Evolutionary conservation across 1,140 invertebrate genomes (phyloP).

Genomic region (Bradysia coprophila): DNA sequence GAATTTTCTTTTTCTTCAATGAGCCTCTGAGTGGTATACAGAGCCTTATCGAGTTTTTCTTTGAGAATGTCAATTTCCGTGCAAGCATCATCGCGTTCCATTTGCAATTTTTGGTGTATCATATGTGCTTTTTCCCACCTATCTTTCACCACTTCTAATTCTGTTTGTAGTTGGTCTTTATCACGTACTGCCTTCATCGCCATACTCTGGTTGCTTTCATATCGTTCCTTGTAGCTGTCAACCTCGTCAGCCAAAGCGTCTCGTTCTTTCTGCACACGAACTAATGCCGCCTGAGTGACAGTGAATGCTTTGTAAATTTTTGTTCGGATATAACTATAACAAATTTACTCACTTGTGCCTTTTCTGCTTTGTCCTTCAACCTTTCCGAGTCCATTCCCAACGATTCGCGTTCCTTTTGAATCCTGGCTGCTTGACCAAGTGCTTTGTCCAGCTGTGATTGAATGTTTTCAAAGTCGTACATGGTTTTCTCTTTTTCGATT

Average conservation of each 20-base stretch:
- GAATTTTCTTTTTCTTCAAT: conserved; percentile 74
- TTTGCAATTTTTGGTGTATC: conserved; percentile 63
- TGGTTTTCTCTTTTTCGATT: conserved; percentile 76
- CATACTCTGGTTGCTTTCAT: conserved; percentile 60
- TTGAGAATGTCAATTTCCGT: conserved; percentile 74
- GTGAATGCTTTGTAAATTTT: conserved; percentile 23
- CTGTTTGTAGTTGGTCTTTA: conserved; percentile 61
- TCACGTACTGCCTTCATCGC: conserved; percentile 68
- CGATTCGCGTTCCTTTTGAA: conserved; percentile 78
- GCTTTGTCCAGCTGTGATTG: conserved; percentile 81
- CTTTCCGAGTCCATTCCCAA: conserved; percentile 69
- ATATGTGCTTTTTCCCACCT: conserved; percentile 72
- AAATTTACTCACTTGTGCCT: conserved; percentile 56
- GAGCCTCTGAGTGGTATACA: conserved; percentile 57
- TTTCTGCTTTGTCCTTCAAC: conserved; percentile 74
- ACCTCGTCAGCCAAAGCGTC: conserved; percentile 63
- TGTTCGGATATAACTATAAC: conserved; percentile 2
- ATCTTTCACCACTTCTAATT: conserved; percentile 71
- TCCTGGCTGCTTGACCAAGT: conserved; percentile 60
- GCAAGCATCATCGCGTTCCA: conserved; percentile 67
- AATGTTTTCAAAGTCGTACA: conserved; percentile 73
- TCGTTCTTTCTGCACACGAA: conserved; percentile 70
- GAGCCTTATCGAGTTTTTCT: conserved; percentile 75
- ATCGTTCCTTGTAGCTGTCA: conserved; percentile 58
- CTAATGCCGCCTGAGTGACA: conserved; percentile 45